Evolutionary conservation across 2,888 invertebrate species (phyloP).

Genomic region (Anorthoa munda): DNA sequence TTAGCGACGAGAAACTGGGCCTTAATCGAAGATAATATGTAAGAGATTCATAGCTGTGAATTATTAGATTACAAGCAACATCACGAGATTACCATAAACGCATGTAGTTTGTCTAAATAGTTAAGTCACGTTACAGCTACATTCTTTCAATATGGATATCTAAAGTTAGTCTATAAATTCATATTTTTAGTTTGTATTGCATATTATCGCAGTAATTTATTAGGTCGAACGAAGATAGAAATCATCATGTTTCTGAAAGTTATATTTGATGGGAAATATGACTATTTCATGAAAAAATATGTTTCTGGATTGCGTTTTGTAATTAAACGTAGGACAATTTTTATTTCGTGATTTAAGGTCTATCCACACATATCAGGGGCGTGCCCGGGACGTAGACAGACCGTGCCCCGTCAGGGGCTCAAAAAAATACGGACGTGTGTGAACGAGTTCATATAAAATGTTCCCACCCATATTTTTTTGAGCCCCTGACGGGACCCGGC

Average conservation of each 20-base stretch:
- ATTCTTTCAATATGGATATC: background rate
- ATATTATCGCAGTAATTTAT: slow-evolving; percentile 3
- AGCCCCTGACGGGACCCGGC: too few relatives aligned
- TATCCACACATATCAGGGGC: too few relatives aligned
- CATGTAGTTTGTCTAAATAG: background rate
- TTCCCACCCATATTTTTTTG: too few relatives aligned
- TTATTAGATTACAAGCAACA: slow-evolving; percentile 8
- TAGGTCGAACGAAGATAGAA: background rate
- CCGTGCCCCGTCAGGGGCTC: too few relatives aligned
- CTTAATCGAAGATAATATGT: background rate
- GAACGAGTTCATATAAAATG: too few relatives aligned
- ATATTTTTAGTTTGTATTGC: background rate
- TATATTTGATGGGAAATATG: slow-evolving; percentile 38
- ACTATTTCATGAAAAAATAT: slow-evolving; percentile 25
- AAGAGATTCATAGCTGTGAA: slow-evolving; percentile 6
- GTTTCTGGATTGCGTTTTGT: background rate
- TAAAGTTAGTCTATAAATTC: background rate
- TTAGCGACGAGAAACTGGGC: too few relatives aligned
- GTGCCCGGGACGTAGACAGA: too few relatives aligned
- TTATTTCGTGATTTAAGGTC: background rate
- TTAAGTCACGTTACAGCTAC: slow-evolving; percentile 9
- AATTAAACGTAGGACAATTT: slow-evolving; percentile 1
- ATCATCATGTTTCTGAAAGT: slow-evolving; percentile 26
- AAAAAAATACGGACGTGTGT: too few relatives aligned
- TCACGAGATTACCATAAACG: slow-evolving; percentile 24